Conservation (phyloP, 2,113 vertebrate species). For the Scalopus aquaticus region DNA sequence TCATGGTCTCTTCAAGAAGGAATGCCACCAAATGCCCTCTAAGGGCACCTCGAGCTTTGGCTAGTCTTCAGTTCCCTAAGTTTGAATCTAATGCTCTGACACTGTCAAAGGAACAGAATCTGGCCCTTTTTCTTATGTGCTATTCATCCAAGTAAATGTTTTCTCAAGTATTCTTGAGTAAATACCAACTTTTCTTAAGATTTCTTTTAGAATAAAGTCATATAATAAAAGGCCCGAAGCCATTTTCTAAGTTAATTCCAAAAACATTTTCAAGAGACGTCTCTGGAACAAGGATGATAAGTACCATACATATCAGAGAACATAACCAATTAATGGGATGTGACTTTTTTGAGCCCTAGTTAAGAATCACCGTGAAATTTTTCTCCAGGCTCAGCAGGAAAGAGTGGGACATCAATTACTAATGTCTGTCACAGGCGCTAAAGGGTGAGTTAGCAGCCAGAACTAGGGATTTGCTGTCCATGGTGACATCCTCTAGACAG, state of each 20-base stretch:
- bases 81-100: slow-evolving; percentile 3
- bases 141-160: neutral
- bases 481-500: neutral
- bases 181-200: neutral
- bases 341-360: neutral
- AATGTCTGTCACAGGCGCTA: neutral
- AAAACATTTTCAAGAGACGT: slow-evolving; percentile 5
- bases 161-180: neutral
- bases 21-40: neutral
- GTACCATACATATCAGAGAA: neutral
- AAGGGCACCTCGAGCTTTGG: neutral
- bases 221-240: neutral
- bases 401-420: neutral
- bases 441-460: neutral
- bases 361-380: neutral
- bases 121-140: neutral
- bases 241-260: neutral
- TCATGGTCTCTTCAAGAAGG: neutral
- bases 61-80: neutral
- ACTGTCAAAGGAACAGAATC: neutral
- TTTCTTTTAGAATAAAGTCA: neutral
- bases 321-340: neutral
- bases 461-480: neutral
- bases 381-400: neutral
- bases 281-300: neutral